Conservation (phyloP, 2,797 vertebrate species). For the Myripristis murdjan region DNA sequence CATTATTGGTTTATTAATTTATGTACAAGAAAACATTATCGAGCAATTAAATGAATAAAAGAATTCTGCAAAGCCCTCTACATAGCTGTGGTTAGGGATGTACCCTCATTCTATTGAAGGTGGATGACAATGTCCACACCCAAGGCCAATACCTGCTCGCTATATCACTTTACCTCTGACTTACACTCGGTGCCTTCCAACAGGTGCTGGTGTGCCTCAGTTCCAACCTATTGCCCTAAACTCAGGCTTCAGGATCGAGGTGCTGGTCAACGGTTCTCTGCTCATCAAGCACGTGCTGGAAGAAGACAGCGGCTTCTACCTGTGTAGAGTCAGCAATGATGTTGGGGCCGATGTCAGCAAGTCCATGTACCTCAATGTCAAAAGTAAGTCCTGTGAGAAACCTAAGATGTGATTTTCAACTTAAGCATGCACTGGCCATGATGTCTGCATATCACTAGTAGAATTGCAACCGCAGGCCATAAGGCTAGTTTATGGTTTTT, state of each 20-base stretch:
- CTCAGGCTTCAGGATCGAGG: slow-evolving; percentile 93
- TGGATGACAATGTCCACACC: too few relatives aligned
- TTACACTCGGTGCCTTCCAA: slow-evolving; percentile 12
- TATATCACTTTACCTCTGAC: background rate
- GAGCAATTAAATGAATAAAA: too few relatives aligned
- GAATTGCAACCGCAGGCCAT: background rate
- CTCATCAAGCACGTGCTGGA: slow-evolving; percentile 98
- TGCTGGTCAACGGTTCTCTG: slow-evolving; percentile 95
- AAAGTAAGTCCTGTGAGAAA: slow-evolving; percentile 91
- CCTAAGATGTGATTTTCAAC: background rate
- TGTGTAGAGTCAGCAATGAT: slow-evolving; percentile 99
- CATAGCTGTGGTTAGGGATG: too few relatives aligned
- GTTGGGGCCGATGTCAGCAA: slow-evolving; percentile 99
- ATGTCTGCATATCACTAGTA: background rate
- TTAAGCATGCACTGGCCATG: too few relatives aligned
- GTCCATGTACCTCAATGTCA: slow-evolving; percentile 99
- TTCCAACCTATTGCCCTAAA: slow-evolving; percentile 98
- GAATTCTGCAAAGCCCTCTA: too few relatives aligned
- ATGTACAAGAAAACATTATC: too few relatives aligned
- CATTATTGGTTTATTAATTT: too few relatives aligned
- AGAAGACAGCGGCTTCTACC: slow-evolving; percentile 99
- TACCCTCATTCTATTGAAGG: too few relatives aligned
- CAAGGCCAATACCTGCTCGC: too few relatives aligned
- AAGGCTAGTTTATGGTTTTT: background rate
- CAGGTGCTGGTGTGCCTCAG: slow-evolving; percentile 97